Base-by-base conservation (phyloP, 1,140 invertebrate species). In the Leptinotarsa texana region DNA sequence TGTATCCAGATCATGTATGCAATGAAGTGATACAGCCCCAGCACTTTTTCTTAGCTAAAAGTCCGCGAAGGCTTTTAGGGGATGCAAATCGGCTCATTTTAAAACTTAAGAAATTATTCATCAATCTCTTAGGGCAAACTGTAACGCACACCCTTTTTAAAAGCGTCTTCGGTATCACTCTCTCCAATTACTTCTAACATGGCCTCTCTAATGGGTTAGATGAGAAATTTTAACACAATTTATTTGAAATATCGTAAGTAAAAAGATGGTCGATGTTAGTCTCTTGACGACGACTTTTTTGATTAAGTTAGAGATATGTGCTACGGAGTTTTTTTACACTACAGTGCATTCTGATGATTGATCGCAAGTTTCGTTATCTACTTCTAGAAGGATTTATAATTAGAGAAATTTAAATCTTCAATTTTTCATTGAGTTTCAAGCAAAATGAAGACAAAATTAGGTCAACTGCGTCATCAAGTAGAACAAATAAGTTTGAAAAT, bases 61-160 rank as follows among this genome's bases (percentile, higher is more conserved):
- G 49, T 71, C 69, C 57, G 11, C 22, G 48, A 49, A 49, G 61
- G 69, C 69, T 27, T 71, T 62, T 4, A 17, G 51, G 69, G 69
- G 48, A 71, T 61, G 51, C 42, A 71, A 24, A 49, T 71, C 42
- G 18, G 61, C 69, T 71, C n/a, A 71, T 71, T 71, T 61, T 62
- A 62, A 62, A 71, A 71, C 42, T 71, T 71, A 62, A 69, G 49
- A 62, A 71, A 71, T 71, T 71, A 71, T 71, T 71, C 69, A 71
- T 71, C 69, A 71, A 71, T 71, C 69, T 71, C 57, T 71, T 62
- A 71, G 69, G 69, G 49, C 22, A 71, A 71, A 62, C 61, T 71
- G 69, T 51, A 62, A 68, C 33, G 51, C 69, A 61, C 69, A 71
- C 69, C 69, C 69, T 71, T 71, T 71, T 71, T 62, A 62, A 33